These are phyloP conservation scores for Drosophila pseudoobscura DNA, from an alignment of 1,140 invertebrate species.

Conservation along the genomic window DNA sequence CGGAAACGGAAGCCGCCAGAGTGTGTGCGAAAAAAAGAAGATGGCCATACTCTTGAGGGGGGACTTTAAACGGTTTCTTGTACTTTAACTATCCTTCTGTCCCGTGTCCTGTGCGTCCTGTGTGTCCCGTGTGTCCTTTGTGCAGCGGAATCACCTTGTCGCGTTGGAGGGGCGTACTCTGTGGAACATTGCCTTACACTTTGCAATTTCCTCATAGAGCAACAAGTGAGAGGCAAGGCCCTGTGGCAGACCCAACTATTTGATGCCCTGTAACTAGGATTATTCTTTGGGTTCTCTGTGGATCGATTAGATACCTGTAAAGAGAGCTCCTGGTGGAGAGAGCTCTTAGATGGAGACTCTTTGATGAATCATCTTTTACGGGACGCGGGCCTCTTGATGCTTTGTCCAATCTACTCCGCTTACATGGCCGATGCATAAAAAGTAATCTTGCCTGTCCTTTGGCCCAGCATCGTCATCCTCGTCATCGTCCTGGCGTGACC, in stretches of 20 bases:
- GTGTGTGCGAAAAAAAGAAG: conserved; percentile 34
- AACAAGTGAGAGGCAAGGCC: conserved; percentile 3
- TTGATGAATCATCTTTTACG: not conserved
- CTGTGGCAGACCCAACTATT: too few species aligned
- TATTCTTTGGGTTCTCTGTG: too few species aligned
- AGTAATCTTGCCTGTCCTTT: conserved; percentile 7
- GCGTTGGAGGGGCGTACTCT: not conserved
- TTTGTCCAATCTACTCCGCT: too few species aligned
- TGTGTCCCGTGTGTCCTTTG: too few species aligned
- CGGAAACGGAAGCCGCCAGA: conserved; percentile 67
- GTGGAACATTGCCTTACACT: conserved; percentile 21
- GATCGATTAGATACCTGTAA: too few species aligned
- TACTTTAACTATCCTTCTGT: conserved; percentile 3
- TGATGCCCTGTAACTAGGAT: too few species aligned
- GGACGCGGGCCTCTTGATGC: not conserved
- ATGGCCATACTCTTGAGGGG: conserved; percentile 16
- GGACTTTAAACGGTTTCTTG: conserved; percentile 39
- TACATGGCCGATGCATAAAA: not conserved
- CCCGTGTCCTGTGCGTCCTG: too few species aligned
- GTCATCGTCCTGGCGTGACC: conserved; percentile 9
- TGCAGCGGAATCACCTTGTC: too few species aligned
- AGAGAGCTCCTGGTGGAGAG: too few species aligned
- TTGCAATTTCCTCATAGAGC: conserved; percentile 26
- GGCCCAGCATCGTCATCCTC: not conserved
- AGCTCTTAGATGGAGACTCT: too few species aligned